Percentiles rank a stretch among this genome's conserved stretches.
These are phyloP conservation scores for Lasioglossum morio DNA, from an alignment of 2,888 invertebrate genomes.

Conservation along the genomic window DNA sequence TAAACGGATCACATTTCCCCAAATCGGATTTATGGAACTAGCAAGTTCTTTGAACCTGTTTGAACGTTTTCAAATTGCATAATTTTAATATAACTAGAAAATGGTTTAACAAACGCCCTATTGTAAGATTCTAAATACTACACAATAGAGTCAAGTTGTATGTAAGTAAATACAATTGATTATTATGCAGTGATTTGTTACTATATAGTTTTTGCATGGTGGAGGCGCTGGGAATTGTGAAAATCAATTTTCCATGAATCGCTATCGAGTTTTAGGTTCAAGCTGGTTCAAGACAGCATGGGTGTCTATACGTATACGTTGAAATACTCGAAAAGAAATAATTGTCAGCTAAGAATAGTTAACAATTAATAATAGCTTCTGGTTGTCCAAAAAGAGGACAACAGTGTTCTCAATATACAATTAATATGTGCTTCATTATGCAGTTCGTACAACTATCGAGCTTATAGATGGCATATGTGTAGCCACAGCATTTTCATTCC, in stretches of 20 bases:
- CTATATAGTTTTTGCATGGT: neutral
- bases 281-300: neutral
- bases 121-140: neutral
- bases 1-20: neutral
- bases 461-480: conserved; percentile 34
- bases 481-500: neutral
- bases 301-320: too few relatives aligned
- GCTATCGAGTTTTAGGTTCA: neutral
- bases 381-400: neutral
- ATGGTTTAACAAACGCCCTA: neutral
- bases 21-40: neutral
- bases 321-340: neutral
- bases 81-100: neutral
- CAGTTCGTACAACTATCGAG: neutral
- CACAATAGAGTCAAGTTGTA: neutral
- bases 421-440: neutral
- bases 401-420: neutral
- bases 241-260: neutral
- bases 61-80: neutral
- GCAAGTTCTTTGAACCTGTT: neutral
- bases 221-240: too few relatives aligned
- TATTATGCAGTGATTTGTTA: neutral
- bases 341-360: neutral
- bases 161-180: neutral
- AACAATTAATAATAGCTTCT: neutral